phyloP scores from a whole-genome alignment of 2,888 invertebrate species.

The Ptilodon capucinus region DNA sequence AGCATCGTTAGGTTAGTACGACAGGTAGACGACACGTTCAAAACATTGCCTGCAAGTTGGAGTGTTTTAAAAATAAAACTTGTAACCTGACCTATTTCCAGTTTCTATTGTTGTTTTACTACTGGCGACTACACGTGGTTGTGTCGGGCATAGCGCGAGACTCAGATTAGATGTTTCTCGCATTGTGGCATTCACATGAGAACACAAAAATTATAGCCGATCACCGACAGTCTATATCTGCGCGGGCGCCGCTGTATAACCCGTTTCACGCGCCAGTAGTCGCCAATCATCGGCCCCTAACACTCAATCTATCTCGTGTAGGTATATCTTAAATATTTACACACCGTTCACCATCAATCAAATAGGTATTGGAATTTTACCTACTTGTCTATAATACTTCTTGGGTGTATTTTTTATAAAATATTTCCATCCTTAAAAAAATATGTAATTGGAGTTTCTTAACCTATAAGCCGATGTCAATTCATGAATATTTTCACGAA shows the following conservation, averaged over 20 bases:
- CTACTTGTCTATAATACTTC: background rate
- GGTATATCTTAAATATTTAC: constrained; percentile 26
- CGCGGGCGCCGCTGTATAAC: constrained; percentile 71
- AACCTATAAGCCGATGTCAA: too few species aligned
- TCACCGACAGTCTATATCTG: constrained; percentile 80
- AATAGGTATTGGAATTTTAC: background rate
- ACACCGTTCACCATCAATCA: background rate
- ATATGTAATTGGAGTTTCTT: too few species aligned
- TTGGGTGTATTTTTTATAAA: too few species aligned
- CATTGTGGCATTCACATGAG: constrained; percentile 62
- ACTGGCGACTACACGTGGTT: constrained; percentile 27
- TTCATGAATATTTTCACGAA: too few species aligned
- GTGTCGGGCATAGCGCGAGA: constrained; percentile 25
- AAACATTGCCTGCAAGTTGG: background rate
- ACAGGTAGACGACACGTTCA: too few species aligned
- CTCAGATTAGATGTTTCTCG: constrained; percentile 57
- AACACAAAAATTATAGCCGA: constrained; percentile 82
- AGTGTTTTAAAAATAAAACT: constrained; percentile 26
- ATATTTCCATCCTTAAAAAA: too few species aligned
- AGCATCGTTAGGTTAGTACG: too few species aligned
- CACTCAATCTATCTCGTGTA: constrained; percentile 15
- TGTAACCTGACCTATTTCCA: constrained; percentile 37
- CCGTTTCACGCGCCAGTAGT: constrained; percentile 79
- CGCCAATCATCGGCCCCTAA: constrained; percentile 60
- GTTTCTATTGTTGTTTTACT: constrained; percentile 36